These are phyloP conservation scores for Dreissena polymorpha DNA, from an alignment of 1,140 invertebrate species.

Conservation along the genomic window DNA sequence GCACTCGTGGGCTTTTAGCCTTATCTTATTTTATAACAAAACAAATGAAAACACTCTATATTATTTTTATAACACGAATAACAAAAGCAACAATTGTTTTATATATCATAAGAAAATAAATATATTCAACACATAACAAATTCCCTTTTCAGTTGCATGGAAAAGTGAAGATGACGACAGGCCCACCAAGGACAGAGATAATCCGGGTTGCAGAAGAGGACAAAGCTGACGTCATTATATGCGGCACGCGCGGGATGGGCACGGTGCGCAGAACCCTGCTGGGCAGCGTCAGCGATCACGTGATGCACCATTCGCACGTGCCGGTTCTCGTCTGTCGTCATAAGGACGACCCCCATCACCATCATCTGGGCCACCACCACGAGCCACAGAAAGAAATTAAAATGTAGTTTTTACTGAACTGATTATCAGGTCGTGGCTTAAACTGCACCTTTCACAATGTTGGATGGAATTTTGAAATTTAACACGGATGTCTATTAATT, in stretches of 20 bases:
- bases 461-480: too few relatives aligned
- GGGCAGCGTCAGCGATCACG: conserved; percentile 68
- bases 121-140: too few relatives aligned
- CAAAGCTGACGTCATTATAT: conserved; percentile 60
- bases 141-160: conserved; percentile 33
- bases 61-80: too few relatives aligned
- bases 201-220: conserved; percentile 59
- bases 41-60: too few relatives aligned
- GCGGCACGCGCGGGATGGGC: conserved; percentile 64
- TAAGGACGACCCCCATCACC: conserved; percentile 23
- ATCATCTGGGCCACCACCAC: neutral
- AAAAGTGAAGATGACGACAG: conserved; percentile 52
- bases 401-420: neutral
- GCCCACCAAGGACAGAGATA: conserved; percentile 56
- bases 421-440: too few relatives aligned
- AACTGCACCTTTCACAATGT: too few relatives aligned
- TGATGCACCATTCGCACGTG: conserved; percentile 63
- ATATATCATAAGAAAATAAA: too few relatives aligned
- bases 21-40: too few relatives aligned
- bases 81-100: too few relatives aligned
- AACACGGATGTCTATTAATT: too few relatives aligned
- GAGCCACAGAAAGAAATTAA: neutral
- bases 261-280: conserved; percentile 62
- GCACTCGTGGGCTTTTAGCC: too few relatives aligned
- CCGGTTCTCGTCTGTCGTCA: conserved; percentile 58